Evolutionary conservation across 2,888 invertebrate species (phyloP).

Genomic region (Lasioglossum malachurum): DNA sequence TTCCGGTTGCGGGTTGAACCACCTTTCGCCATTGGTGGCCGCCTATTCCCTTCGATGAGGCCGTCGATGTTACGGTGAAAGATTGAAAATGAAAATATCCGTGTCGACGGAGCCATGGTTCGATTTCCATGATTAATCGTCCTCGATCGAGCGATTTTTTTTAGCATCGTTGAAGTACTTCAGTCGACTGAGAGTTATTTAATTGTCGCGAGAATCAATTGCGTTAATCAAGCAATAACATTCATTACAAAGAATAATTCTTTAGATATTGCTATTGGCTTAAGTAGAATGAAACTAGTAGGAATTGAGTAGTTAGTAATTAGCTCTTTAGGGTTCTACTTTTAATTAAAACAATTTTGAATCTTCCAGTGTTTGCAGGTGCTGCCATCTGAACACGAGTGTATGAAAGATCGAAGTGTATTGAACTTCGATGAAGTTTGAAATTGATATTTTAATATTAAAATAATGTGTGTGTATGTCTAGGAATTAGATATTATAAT

Average conservation of each 20-base stretch:
- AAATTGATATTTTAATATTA: not conserved
- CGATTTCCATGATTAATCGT: constrained; percentile 35
- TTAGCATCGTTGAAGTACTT: not conserved
- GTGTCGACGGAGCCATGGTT: not conserved
- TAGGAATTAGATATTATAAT: not conserved
- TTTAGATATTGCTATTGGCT: not conserved
- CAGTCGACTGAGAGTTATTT: not conserved
- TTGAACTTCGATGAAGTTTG: not conserved
- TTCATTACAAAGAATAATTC: not conserved
- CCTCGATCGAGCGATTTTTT: not conserved
- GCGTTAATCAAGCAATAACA: not conserved
- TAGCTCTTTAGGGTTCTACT: not conserved
- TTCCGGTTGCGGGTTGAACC: constrained; percentile 38
- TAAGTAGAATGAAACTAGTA: not conserved
- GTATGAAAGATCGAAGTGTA: not conserved
- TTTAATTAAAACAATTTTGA: not conserved
- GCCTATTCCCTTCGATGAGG: constrained; percentile 25
- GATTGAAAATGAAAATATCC: constrained; percentile 47
- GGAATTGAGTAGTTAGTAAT: not conserved
- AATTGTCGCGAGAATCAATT: not conserved
- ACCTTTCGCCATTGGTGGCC: constrained; percentile 25
- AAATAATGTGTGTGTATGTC: not conserved
- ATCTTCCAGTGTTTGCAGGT: not conserved
- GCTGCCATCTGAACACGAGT: not conserved
- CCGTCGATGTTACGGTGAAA: constrained; percentile 16